These are phyloP conservation scores for Hypomecis punctinalis DNA, from an alignment of 2,888 invertebrate species.

Conservation along the genomic window DNA sequence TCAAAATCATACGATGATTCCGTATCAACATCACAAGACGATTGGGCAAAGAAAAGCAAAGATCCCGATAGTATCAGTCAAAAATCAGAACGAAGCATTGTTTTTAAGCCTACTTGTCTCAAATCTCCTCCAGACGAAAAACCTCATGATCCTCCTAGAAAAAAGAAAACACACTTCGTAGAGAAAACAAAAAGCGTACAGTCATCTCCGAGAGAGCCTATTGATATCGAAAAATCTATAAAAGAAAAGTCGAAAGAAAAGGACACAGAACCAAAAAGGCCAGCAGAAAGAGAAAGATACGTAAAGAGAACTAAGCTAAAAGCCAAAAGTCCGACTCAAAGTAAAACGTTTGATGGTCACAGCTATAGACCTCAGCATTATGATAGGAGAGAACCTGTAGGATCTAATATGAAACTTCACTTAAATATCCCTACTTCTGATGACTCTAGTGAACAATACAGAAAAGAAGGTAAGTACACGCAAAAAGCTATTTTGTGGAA, in stretches of 20 bases:
- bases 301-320: slow-evolving; percentile 80
- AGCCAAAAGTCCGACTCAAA: slow-evolving; percentile 80
- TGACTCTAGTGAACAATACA: slow-evolving; percentile 85
- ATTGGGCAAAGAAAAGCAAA: slow-evolving; percentile 73
- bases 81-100: slow-evolving; percentile 63
- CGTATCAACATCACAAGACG: slow-evolving; percentile 80
- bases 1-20: slow-evolving; percentile 85
- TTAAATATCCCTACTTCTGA: slow-evolving; percentile 86
- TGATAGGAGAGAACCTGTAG: slow-evolving; percentile 80
- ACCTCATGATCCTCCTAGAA: slow-evolving; percentile 61
- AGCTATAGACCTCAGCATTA: slow-evolving; percentile 72
- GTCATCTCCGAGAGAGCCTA: slow-evolving; percentile 72
- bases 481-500: background rate
- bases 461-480: slow-evolving; percentile 69
- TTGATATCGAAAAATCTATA: slow-evolving; percentile 72
- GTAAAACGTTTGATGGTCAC: slow-evolving; percentile 67
- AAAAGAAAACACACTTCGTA: slow-evolving; percentile 80
- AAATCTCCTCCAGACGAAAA: slow-evolving; percentile 78
- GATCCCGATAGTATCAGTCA: slow-evolving; percentile 63
- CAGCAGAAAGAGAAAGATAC: slow-evolving; percentile 76
- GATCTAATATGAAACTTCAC: slow-evolving; percentile 82
- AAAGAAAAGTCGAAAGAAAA: slow-evolving; percentile 76
- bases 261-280: slow-evolving; percentile 70
- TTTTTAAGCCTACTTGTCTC: slow-evolving; percentile 59
- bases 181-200: slow-evolving; percentile 77